Conservation (phyloP, 2,797 vertebrate genomes). For the Syncerus caffer region DNA sequence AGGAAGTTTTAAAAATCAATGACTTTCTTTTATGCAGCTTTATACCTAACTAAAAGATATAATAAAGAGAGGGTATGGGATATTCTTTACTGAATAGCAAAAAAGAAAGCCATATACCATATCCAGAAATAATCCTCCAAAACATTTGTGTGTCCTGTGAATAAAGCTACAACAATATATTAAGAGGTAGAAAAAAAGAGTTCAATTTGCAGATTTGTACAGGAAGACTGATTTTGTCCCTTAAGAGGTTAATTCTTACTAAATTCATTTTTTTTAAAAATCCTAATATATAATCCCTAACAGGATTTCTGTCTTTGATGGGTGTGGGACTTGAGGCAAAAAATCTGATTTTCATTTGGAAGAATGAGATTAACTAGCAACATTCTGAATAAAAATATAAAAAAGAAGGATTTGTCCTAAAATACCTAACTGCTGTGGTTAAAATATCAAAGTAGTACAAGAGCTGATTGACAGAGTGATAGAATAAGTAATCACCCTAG, state of each 20-base stretch:
- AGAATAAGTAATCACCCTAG: background rate
- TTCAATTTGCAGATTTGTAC: background rate
- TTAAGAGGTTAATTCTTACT: background rate
- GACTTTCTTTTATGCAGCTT: background rate
- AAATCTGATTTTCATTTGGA: background rate
- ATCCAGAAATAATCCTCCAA: background rate
- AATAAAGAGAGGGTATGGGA: background rate
- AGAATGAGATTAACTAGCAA: conserved; percentile 7
- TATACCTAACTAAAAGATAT: background rate
- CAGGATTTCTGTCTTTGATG: background rate
- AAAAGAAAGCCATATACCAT: background rate
- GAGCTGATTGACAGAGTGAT: background rate
- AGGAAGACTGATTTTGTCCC: background rate
- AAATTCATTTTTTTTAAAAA: conserved; percentile 25
- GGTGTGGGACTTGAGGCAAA: background rate
- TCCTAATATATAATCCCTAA: background rate
- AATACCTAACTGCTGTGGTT: background rate
- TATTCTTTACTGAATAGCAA: background rate
- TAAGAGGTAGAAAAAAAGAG: background rate
- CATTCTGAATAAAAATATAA: background rate
- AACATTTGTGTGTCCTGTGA: background rate
- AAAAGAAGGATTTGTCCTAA: background rate
- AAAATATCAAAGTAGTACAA: background rate
- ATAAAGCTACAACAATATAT: background rate
- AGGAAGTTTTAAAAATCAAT: background rate